phyloP scores from a whole-genome alignment of 2,113 vertebrate genomes.

The Scophthalmus maximus region DNA sequence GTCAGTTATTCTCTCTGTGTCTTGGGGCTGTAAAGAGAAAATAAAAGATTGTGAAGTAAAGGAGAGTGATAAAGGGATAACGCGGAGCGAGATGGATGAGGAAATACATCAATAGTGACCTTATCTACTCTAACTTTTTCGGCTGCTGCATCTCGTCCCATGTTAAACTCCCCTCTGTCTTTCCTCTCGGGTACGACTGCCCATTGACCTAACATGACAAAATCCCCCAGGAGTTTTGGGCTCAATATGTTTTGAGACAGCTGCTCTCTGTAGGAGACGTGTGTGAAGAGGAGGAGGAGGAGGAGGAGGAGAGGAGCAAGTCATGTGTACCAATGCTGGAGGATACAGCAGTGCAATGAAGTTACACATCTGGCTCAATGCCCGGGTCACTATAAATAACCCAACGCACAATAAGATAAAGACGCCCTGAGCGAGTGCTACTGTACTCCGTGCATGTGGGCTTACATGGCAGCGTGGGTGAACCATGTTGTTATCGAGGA shows the following conservation, averaged over 20 bases:
- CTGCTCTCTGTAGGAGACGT: constrained; percentile 30
- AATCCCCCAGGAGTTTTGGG: constrained; percentile 11
- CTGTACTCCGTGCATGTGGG: constrained; percentile 41
- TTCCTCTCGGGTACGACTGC: neutral
- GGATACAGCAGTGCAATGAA: constrained; percentile 42
- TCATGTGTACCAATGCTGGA: constrained; percentile 47
- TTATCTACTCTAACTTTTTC: constrained; percentile 13
- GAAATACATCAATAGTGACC: neutral
- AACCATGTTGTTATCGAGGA: neutral
- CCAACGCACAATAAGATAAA: constrained; percentile 64
- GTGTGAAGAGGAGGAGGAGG: constrained; percentile 10
- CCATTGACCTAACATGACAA: constrained; percentile 26
- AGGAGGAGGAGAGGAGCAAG: constrained; percentile 9
- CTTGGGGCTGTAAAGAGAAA: constrained; percentile 16
- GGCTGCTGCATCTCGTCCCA: neutral
- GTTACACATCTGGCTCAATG: constrained; percentile 71
- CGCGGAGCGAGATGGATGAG: neutral
- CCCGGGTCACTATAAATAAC: constrained; percentile 77
- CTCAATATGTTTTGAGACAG: constrained; percentile 48
- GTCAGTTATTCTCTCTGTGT: constrained; percentile 17
- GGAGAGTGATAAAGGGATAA: constrained; percentile 10
- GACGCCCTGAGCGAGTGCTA: constrained; percentile 47
- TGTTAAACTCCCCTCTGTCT: neutral
- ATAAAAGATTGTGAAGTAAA: constrained; percentile 5
- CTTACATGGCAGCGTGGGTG: constrained; percentile 23